phyloP scores from a whole-genome alignment of 2,888 invertebrate genomes.

The Volucella zonaria region DNA sequence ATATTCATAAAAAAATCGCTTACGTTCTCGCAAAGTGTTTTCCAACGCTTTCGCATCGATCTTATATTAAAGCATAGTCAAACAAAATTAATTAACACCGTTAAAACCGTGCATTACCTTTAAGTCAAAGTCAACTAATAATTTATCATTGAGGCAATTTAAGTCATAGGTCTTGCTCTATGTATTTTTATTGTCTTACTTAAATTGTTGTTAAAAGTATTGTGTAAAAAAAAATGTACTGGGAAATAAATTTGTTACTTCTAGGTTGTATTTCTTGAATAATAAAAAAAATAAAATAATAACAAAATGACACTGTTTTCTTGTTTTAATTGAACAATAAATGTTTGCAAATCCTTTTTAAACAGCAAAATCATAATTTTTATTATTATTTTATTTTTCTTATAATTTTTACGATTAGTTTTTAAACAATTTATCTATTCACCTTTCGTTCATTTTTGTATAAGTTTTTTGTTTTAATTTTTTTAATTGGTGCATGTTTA shows the following conservation, averaged over 20 bases:
- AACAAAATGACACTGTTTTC: conserved; percentile 37
- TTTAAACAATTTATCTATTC: conserved; percentile 58
- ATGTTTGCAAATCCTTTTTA: not conserved
- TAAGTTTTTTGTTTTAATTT: not conserved
- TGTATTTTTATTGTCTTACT: not conserved
- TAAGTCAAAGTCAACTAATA: no score
- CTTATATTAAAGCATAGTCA: no score
- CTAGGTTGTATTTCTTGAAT: not conserved
- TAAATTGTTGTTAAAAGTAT: not conserved
- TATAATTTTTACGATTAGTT: conserved; percentile 7
- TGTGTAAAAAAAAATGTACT: not conserved
- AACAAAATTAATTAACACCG: no score
- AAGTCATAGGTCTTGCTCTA: no score
- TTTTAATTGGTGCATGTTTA: conserved; percentile 26
- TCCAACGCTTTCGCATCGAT: no score
- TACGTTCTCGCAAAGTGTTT: no score
- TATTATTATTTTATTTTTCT: conserved; percentile 44
- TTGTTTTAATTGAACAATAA: conserved; percentile 54
- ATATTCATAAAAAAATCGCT: no score
- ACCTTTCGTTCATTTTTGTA: not conserved
- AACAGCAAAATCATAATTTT: not conserved
- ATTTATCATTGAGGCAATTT: no score
- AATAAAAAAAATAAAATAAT: conserved; percentile 21
- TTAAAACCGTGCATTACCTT: no score
- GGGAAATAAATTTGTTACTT: conserved; percentile 7